Base-by-base conservation (phyloP, 2,888 invertebrate species). In the Thyatira batis region DNA sequence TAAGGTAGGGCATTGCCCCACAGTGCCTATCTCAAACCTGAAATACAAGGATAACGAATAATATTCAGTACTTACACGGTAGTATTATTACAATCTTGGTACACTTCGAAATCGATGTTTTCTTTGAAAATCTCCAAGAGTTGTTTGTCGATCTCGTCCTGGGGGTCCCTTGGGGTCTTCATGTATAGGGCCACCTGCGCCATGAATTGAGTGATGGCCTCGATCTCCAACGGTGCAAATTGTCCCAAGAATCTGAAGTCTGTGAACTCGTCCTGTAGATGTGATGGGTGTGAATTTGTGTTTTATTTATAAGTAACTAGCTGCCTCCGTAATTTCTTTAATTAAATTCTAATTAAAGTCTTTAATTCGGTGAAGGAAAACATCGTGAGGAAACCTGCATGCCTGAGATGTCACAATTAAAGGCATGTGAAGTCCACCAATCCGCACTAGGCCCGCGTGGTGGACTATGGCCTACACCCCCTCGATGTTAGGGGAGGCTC, bases 171-270 rank as follows among this genome's bases (percentile, higher is more conserved):
- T 21, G 59, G 27, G 43, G 51, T 39, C 5, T 55, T 53, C n/a
- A 65, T 28, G 53, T 57, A 71, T 21, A 62, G 48, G 46, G 69
- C 51, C 0, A 75, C 55, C 0, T 62, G 56, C 11, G 61, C 62
- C 11, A 82, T 58, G 43, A 86, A 86, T 1, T 63, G 54, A 5
- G 75, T 71, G 0, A 85, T 68, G 1, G 61, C 63, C 0, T 58
- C 49, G 0, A 68, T 51, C 33, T 84, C 82, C 0, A 71, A 63
- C 2, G 56, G 52, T 0, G 58, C 57, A 55, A 83, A 86, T 0
- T 76, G 64, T 0, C 86, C 86, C 0, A 87, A 61, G 57, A 84
- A 85, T 28, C 83, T 76, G 9, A 85, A 79, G 33, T 85, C 79
- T 0, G 66, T 70, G 63, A 60, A 81, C 0, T 51, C 57, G 0